Evolutionary conservation across 2,113 vertebrate species (phyloP), one percentile per base, ranked within the genome.

Genomic region (Ceratotherium simum): DNA sequence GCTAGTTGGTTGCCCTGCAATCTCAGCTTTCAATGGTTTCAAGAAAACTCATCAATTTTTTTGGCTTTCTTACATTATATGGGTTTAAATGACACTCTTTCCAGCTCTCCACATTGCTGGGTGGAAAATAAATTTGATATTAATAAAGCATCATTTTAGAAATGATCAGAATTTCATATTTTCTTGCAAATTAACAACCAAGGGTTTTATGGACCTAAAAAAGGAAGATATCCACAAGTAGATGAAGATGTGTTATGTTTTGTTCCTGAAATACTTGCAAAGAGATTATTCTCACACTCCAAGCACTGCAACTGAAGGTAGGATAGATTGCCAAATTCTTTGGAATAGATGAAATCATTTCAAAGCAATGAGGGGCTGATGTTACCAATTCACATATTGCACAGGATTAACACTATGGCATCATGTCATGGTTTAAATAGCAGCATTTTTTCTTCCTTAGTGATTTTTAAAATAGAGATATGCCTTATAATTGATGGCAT

Each of bases 231-330:
- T 95, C 83, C 31, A 92, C 94, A 88, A 98, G 95, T 94, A 96
- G 90, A 95, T 92, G 78, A 97, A 97, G 94, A 97, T 67, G 95
- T 98, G 96, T 97, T 96, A 98, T 95, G 97, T 98, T 98, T 98
- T 97, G 90, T 98, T 98, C 97, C 92, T 90, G 97, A 98, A 97
- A 97, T 95, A 97, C 96, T 94, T 94, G 96, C 92, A 97, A 95
- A 95, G 89, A 97, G 97, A 97, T 96, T 90, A 90, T 94, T 96
- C 83, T 97, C 97, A 96, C 96, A 96, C 87, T 96, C 90, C 18
- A 76, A 85, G 75, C 87, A 76, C 94, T 97, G 95, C 76, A 86
- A 79, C 94, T 80, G 96, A 96, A 97, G 98, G 90, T 97, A 96
- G 95, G 76, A 76, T 82, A 95, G 88, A 69, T 93, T 97, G 97